Conservation (phyloP, 2,888 invertebrate species). For the Chrysolina americana region DNA sequence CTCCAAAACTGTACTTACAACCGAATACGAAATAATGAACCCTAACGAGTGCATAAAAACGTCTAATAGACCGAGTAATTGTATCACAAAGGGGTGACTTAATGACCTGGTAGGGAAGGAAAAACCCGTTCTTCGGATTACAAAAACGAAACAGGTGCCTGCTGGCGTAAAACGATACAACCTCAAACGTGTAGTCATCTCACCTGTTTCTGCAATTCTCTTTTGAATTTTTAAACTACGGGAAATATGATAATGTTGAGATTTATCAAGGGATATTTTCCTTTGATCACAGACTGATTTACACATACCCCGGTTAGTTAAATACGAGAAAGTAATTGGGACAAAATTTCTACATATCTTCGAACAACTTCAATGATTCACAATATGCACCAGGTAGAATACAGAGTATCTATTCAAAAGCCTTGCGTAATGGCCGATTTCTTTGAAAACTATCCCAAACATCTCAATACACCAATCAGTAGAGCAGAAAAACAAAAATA, state of each 20-base stretch:
- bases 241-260: slow-evolving; percentile 16
- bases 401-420: too few relatives aligned
- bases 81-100: slow-evolving; percentile 29
- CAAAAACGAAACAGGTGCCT: slow-evolving; percentile 4
- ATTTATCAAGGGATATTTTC: background rate
- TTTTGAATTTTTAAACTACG: slow-evolving; percentile 3
- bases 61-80: slow-evolving; percentile 25
- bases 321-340: background rate
- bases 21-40: slow-evolving; percentile 21
- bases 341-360: background rate
- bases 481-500: too few relatives aligned
- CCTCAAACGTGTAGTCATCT: background rate
- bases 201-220: background rate
- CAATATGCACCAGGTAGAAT: too few relatives aligned
- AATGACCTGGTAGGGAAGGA: slow-evolving; percentile 20
- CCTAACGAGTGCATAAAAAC: slow-evolving; percentile 24
- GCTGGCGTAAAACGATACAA: slow-evolving; percentile 5
- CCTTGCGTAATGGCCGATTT: too few relatives aligned
- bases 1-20: background rate
- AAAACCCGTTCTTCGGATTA: slow-evolving; percentile 15
- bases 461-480: too few relatives aligned
- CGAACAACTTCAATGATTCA: too few relatives aligned
- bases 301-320: background rate
- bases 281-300: background rate
- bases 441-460: too few relatives aligned